These are phyloP conservation scores for Trematomus loennbergii DNA, from an alignment of 2,113 vertebrate species.

Conservation along the genomic window DNA sequence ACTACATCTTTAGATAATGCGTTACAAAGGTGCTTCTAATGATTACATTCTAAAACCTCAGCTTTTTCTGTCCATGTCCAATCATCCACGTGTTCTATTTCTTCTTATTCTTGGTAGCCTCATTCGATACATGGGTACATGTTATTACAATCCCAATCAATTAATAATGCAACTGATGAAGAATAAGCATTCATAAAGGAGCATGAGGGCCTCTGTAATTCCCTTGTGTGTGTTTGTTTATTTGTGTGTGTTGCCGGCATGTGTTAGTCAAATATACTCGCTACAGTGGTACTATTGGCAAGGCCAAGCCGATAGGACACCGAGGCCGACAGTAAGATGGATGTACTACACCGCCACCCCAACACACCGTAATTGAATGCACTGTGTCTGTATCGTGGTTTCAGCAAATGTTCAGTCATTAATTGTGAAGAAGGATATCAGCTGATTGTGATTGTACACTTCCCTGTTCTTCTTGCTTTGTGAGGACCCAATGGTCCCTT, in stretches of 20 bases:
- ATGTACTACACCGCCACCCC: slow-evolving; percentile 71
- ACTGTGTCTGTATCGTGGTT: slow-evolving; percentile 52
- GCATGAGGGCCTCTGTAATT: slow-evolving; percentile 15
- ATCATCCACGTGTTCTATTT: too few species aligned
- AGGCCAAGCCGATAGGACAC: slow-evolving; percentile 68
- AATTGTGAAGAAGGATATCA: slow-evolving; percentile 65
- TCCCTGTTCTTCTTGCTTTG: neutral
- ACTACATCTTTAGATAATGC: too few species aligned
- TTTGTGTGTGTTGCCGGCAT: slow-evolving; percentile 25
- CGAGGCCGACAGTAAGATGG: slow-evolving; percentile 72
- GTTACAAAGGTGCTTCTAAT: too few species aligned
- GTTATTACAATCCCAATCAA: slow-evolving; percentile 19
- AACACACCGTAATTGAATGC: slow-evolving; percentile 64
- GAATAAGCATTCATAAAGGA: slow-evolving; percentile 26
- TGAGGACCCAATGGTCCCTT: neutral
- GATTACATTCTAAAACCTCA: too few species aligned
- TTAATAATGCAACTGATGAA: slow-evolving; percentile 44
- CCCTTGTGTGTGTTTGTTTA: slow-evolving; percentile 14
- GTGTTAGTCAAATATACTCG: slow-evolving; percentile 78
- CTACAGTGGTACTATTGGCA: slow-evolving; percentile 75
- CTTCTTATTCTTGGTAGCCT: too few species aligned
- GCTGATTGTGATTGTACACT: slow-evolving; percentile 5
- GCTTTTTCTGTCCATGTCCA: too few species aligned
- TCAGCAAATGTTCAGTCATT: slow-evolving; percentile 70
- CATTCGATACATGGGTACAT: neutral